Evolutionary conservation across 2,888 invertebrate genomes (phyloP).

Genomic region (Cartodere bifasciata): DNA sequence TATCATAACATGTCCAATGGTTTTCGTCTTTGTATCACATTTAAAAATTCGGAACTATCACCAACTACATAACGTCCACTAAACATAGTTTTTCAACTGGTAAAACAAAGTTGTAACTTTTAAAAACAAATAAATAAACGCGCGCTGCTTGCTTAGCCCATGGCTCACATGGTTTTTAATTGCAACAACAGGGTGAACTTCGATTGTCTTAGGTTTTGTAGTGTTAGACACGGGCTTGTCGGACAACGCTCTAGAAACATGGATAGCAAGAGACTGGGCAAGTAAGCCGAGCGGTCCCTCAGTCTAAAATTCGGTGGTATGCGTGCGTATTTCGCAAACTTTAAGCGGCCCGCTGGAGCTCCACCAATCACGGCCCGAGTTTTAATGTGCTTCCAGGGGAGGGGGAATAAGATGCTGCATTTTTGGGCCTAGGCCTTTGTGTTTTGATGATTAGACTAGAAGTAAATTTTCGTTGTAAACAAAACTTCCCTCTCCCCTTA

Average conservation of each 20-base stretch:
- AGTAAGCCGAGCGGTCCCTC: conserved; percentile 23
- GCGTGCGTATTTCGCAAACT: conserved; percentile 31
- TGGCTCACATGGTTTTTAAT: too few species aligned
- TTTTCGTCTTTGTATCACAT: conserved; percentile 27
- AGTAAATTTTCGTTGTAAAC: conserved; percentile 16
- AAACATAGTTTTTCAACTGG: too few species aligned
- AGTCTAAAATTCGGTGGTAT: conserved; percentile 28
- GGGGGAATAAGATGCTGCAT: conserved; percentile 34
- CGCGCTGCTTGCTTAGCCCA: too few species aligned
- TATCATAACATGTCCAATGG: conserved; percentile 36
- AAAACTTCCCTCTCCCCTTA: too few species aligned
- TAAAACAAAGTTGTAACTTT: too few species aligned
- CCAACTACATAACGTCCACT: neutral
- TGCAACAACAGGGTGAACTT: too few species aligned
- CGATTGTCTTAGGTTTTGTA: too few species aligned
- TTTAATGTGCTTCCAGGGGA: conserved; percentile 31
- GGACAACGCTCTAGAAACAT: conserved; percentile 16
- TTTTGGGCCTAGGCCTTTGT: conserved; percentile 30
- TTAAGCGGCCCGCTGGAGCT: conserved; percentile 27
- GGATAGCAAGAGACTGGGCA: conserved; percentile 28
- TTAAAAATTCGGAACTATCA: conserved; percentile 13
- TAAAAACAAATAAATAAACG: too few species aligned
- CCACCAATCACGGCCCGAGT: conserved; percentile 31
- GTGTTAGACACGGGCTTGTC: too few species aligned
- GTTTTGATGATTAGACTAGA: conserved; percentile 23